These are phyloP conservation scores for Macrobrachium nipponense DNA, from an alignment of 1,140 invertebrate genomes.

Conservation along the genomic window DNA sequence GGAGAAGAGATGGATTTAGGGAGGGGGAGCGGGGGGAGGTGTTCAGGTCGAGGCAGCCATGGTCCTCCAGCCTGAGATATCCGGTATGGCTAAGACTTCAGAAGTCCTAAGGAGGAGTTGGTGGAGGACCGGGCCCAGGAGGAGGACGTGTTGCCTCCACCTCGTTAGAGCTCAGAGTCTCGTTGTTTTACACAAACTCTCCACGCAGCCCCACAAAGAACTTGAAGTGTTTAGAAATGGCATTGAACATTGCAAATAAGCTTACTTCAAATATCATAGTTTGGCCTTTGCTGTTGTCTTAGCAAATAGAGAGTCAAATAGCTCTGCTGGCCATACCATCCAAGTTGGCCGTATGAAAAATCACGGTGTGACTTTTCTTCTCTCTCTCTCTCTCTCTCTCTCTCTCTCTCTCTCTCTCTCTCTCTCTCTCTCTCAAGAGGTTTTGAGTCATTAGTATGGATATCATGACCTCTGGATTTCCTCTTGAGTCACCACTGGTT, in stretches of 20 bases:
- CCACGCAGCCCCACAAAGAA: neutral
- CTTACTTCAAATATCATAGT: slow-evolving; percentile 46
- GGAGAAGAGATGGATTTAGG: neutral
- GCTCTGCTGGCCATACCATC: neutral
- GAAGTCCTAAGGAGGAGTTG: neutral
- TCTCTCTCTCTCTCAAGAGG: neutral
- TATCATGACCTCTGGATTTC: neutral
- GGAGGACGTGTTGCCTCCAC: neutral
- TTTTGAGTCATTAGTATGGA: slow-evolving; percentile 11
- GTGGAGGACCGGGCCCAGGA: too few species aligned
- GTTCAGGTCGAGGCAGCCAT: neutral
- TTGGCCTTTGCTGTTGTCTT: slow-evolving; percentile 35
- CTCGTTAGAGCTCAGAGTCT: neutral
- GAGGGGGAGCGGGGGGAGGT: too few species aligned
- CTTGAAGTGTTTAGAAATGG: slow-evolving; percentile 2
- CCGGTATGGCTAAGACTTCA: neutral
- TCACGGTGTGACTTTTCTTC: neutral
- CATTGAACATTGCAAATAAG: slow-evolving; percentile 37
- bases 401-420: neutral
- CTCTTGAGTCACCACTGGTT: too few species aligned
- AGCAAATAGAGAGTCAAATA: slow-evolving; percentile 15
- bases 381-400: slow-evolving; percentile 6
- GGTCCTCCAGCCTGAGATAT: neutral
- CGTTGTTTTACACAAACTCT: slow-evolving; percentile 15
- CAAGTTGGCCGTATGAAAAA: neutral